A percentile compares a stretch with the other conserved stretches of the same genome.
phyloP scores from a whole-genome alignment of 2,888 invertebrate genomes.

The Cephus pygmeus region DNA sequence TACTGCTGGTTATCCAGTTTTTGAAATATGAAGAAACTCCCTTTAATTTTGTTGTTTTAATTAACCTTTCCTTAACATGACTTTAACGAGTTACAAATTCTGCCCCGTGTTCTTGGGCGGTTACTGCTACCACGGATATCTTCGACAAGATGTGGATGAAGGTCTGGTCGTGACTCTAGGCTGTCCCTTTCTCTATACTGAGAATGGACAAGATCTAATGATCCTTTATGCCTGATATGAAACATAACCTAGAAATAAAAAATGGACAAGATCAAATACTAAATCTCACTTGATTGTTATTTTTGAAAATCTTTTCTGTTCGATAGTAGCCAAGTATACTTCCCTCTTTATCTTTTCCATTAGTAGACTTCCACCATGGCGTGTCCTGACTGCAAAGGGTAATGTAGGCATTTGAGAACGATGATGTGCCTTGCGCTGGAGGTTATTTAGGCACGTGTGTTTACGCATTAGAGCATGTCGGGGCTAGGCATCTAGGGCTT shows the following conservation, averaged over 20 bases:
- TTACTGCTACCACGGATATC: not conserved
- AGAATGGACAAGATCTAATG: not conserved
- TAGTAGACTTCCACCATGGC: not conserved
- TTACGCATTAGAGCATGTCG: not conserved
- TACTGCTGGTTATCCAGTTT: not conserved
- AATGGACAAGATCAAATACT: not conserved
- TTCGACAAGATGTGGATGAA: not conserved
- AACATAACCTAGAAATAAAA: not conserved
- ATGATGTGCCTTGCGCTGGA: not conserved
- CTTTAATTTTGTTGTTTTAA: not conserved
- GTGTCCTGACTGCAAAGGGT: not conserved
- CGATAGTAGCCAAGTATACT: not conserved
- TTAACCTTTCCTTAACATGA: not conserved
- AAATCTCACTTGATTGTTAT: not conserved
- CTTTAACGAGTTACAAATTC: not conserved
- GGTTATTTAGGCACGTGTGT: not conserved
- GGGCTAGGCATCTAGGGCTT: not conserved
- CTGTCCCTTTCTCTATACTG: not conserved
- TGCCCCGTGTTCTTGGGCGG: not conserved
- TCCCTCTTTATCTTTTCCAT: not conserved
- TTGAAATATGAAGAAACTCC: not conserved
- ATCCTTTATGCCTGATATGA: not conserved
- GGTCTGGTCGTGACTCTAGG: not conserved
- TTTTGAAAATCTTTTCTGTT: not conserved
- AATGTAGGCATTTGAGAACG: not conserved